Evolutionary conservation across 1,140 invertebrate species (phyloP).

Genomic region (Schlechtendalia chinensis): DNA sequence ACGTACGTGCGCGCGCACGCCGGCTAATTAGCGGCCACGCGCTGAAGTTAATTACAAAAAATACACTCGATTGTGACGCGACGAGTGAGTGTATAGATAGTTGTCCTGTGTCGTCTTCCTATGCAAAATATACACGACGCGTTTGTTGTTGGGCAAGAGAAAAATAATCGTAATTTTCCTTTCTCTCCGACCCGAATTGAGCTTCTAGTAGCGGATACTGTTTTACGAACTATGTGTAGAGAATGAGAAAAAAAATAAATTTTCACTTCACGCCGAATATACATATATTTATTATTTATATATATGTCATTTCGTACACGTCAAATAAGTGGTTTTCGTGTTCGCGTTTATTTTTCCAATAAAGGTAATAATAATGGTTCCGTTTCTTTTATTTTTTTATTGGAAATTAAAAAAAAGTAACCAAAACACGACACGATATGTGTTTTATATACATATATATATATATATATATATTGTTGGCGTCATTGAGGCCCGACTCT

Average conservation of each 20-base stretch:
- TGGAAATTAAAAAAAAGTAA: background rate
- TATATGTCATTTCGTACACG: background rate
- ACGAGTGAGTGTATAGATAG: no score
- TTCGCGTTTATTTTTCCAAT: no score
- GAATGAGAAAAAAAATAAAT: background rate
- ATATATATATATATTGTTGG: background rate
- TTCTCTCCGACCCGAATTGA: constrained; percentile 28
- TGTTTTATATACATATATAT: background rate
- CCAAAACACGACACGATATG: background rate
- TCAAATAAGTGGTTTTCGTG: no score
- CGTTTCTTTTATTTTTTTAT: background rate
- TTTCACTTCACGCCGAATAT: background rate
- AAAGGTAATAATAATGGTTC: background rate
- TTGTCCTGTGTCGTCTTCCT: no score
- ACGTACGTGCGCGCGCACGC: no score
- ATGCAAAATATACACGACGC: background rate
- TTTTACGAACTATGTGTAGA: background rate
- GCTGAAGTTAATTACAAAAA: constrained; percentile 2
- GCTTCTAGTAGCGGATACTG: background rate
- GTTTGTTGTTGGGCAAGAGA: background rate
- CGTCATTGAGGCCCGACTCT: background rate
- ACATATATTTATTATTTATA: background rate
- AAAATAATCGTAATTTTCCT: constrained; percentile 37
- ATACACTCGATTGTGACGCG: background rate
- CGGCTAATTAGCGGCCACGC: background rate